phyloP scores from a whole-genome alignment of 2,113 vertebrate genomes.

The Phalacrocorax brasilianus region DNA sequence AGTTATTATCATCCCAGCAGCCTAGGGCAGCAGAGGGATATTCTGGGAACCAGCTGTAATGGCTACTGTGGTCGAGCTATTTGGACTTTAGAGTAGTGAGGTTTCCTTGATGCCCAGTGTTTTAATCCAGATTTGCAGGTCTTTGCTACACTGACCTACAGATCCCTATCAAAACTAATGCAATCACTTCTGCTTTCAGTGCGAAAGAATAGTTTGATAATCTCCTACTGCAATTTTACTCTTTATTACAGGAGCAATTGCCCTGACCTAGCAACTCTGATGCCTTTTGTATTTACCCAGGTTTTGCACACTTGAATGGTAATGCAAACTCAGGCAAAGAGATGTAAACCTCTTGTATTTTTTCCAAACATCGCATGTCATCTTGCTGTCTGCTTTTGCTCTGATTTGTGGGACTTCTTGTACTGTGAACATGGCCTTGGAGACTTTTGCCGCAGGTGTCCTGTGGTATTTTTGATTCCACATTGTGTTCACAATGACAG shows the following conservation, averaged over 20 bases:
- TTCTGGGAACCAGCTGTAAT: neutral
- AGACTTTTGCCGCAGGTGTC: constrained; percentile 34
- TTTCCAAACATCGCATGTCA: neutral
- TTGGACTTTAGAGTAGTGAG: neutral
- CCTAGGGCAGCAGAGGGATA: neutral
- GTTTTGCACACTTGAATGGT: neutral
- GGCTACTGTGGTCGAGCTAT: neutral
- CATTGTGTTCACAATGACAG: neutral
- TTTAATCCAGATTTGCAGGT: neutral
- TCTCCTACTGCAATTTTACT: neutral
- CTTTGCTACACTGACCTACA: neutral
- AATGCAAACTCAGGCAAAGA: neutral
- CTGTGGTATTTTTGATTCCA: neutral
- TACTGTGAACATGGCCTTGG: neutral
- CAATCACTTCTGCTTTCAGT: neutral
- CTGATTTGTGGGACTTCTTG: neutral
- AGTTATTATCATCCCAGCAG: neutral
- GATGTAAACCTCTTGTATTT: neutral
- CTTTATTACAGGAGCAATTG: neutral
- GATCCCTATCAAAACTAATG: neutral
- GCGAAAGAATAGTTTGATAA: neutral
- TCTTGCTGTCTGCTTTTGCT: neutral
- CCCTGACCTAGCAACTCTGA: neutral
- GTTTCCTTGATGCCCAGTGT: neutral
- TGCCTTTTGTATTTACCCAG: neutral